phyloP scores from a whole-genome alignment of 2,113 vertebrate genomes.

The Telmatochromis sp. region DNA sequence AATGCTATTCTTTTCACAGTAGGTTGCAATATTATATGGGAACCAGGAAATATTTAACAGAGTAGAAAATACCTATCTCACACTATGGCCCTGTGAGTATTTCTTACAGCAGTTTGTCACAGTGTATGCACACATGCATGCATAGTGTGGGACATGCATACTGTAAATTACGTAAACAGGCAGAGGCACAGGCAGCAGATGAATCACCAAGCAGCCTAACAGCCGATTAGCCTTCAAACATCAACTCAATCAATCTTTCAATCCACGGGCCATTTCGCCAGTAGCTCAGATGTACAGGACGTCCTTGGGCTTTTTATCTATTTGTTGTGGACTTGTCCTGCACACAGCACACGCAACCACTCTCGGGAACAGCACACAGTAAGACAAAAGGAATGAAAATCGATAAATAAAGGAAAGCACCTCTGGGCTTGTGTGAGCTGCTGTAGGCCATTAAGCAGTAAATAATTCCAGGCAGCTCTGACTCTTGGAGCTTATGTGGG shows the following conservation, averaged over 20 bases:
- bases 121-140: neutral
- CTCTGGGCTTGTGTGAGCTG: slow-evolving; percentile 36
- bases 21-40: neutral
- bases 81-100: neutral
- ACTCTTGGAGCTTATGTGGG: slow-evolving; percentile 7
- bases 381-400: slow-evolving; percentile 51
- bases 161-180: neutral
- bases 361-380: neutral
- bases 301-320: slow-evolving; percentile 44
- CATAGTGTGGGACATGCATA: neutral
- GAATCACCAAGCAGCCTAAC: neutral
- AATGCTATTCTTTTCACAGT: neutral
- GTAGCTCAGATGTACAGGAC: neutral
- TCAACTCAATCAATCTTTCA: slow-evolving; percentile 25
- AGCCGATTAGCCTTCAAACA: slow-evolving; percentile 44
- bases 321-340: slow-evolving; percentile 4
- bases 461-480: slow-evolving; percentile 53
- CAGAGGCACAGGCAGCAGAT: neutral
- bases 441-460: slow-evolving; percentile 57
- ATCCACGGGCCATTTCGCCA: slow-evolving; percentile 25
- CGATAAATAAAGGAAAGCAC: slow-evolving; percentile 59
- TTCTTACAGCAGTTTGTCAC: neutral
- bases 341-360: neutral
- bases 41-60: neutral
- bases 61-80: neutral